phyloP scores from a whole-genome alignment of 2,113 vertebrate species.

The Zosterops japonicus region DNA sequence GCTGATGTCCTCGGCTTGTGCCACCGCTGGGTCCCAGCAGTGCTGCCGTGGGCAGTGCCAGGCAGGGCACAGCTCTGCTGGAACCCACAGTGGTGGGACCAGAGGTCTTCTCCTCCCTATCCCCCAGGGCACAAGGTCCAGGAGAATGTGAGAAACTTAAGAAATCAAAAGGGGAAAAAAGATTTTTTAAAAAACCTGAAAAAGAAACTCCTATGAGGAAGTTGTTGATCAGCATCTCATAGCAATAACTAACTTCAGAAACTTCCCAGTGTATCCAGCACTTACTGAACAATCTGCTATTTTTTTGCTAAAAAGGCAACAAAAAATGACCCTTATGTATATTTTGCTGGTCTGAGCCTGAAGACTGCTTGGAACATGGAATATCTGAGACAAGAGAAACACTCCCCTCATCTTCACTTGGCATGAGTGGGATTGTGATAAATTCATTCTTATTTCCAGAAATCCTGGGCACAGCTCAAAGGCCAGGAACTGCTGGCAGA shows the following conservation, averaged over 20 bases:
- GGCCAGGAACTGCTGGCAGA: background rate
- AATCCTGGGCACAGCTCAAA: background rate
- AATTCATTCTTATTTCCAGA: background rate
- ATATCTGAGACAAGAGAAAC: background rate
- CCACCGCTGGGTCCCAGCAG: background rate
- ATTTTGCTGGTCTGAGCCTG: background rate
- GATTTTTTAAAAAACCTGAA: fast-evolving
- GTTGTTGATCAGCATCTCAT: background rate
- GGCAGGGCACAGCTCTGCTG: background rate
- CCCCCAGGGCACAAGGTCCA: background rate
- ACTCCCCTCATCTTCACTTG: background rate
- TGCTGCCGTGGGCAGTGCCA: background rate
- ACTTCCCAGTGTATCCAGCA: background rate
- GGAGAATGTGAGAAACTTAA: background rate
- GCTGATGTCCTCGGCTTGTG: background rate
- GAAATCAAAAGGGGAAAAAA: background rate
- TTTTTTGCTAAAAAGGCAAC: background rate
- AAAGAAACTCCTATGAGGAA: background rate
- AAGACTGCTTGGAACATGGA: background rate
- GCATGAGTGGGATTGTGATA: fast-evolving
- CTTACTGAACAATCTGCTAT: background rate
- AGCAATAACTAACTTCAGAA: background rate
- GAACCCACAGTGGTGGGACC: background rate
- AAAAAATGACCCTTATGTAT: background rate
- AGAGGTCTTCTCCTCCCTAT: too few relatives aligned